Conservation (phyloP, 2,888 invertebrate genomes). For the Agrotis segetum region DNA sequence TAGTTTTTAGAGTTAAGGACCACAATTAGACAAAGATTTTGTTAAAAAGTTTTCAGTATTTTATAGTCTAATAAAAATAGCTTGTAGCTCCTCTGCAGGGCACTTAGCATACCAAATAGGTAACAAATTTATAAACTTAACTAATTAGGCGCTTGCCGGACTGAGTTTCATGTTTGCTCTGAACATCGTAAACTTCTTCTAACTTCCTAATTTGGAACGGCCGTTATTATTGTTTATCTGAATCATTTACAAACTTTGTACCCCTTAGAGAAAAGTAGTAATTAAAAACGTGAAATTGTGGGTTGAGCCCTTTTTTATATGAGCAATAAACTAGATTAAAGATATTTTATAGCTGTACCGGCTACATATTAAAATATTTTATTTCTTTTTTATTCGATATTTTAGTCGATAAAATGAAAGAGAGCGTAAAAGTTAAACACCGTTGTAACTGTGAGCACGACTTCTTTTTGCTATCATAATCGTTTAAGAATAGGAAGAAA, state of each 20-base stretch:
- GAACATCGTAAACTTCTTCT: conserved; percentile 80
- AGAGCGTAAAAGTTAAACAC: conserved; percentile 8
- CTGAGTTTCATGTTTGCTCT: conserved; percentile 85
- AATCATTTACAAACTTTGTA: conserved; percentile 74
- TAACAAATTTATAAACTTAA: conserved; percentile 88
- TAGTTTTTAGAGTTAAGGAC: conserved; percentile 23
- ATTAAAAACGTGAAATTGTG: conserved; percentile 70
- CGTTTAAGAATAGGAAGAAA: background rate
- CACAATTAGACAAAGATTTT: conserved; percentile 47
- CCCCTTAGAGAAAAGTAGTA: conserved; percentile 67
- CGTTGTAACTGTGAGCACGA: conserved; percentile 2
- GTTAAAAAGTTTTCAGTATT: conserved; percentile 59
- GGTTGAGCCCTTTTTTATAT: conserved; percentile 44
- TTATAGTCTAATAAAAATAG: conserved; percentile 71
- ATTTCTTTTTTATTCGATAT: conserved; percentile 32
- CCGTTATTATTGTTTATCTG: conserved; percentile 82
- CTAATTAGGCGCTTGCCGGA: conserved; percentile 84
- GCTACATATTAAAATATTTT: conserved; percentile 42
- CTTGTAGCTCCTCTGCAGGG: conserved; percentile 73
- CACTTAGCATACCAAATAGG: conserved; percentile 89
- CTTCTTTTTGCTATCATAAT: background rate
- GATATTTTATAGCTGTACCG: conserved; percentile 41
- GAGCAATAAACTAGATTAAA: conserved; percentile 58
- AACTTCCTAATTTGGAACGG: conserved; percentile 84
- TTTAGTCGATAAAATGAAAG: conserved; percentile 20